Conservation (phyloP, 2,797 vertebrate genomes). For the Pagetopsis macropterus region DNA sequence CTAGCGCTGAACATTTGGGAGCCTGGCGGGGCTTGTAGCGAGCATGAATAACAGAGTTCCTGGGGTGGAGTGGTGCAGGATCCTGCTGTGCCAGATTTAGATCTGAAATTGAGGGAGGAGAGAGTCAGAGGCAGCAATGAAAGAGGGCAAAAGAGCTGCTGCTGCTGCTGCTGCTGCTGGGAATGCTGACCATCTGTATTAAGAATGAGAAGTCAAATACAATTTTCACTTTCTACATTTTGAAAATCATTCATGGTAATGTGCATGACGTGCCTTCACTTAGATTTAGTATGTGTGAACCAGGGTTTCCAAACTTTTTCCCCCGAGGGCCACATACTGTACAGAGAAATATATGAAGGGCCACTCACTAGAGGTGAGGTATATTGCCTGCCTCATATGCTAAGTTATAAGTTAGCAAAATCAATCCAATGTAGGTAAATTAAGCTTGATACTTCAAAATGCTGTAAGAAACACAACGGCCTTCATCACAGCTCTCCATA, state of each 20-base stretch:
- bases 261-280: constrained; percentile 23
- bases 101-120: constrained; percentile 62
- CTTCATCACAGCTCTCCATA: too few species aligned
- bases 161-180: constrained; percentile 17
- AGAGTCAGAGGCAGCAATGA: constrained; percentile 22
- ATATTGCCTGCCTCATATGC: too few species aligned
- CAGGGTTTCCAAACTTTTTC: too few species aligned
- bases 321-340: too few species aligned
- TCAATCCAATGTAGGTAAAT: too few species aligned
- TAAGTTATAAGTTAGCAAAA: too few species aligned
- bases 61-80: constrained; percentile 66
- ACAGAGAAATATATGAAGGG: too few species aligned
- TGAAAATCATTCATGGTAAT: constrained; percentile 22
- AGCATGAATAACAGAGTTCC: constrained; percentile 75
- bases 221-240: constrained; percentile 18
- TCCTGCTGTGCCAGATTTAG: constrained; percentile 72
- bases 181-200: constrained; percentile 51
- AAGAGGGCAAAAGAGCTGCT: constrained; percentile 36
- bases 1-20: constrained; percentile 72
- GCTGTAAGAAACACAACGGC: too few species aligned
- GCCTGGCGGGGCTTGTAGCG: constrained; percentile 64
- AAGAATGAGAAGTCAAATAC: constrained; percentile 45
- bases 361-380: too few species aligned
- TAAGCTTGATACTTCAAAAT: too few species aligned
- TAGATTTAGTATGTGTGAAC: constrained; percentile 8